Base-by-base conservation (phyloP, 2,797 vertebrate species). In the Atherinosoma microstoma region DNA sequence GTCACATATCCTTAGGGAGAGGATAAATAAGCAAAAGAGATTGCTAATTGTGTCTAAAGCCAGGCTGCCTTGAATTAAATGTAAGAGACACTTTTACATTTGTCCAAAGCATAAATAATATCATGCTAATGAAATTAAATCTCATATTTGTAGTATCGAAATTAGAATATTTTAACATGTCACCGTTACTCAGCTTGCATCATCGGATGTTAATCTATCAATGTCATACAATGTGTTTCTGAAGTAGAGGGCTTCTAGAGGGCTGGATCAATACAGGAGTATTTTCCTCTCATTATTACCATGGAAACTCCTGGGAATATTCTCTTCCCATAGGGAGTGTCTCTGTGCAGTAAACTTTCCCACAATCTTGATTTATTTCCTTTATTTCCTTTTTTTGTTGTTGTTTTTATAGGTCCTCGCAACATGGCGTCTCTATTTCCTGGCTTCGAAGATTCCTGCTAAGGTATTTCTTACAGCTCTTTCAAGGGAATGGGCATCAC, bases 371-470 rank as follows among this genome's bases (percentile, higher is more conserved):
- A 75, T 64, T 77, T 67, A 61, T 85, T 62, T 57, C 35, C 18
- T 64, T 77, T 67, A 61, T 85, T 62, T 57, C 35, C 18, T 47
- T 12, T 70, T 24, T 30, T 6, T 27, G 63, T 64, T 71, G 45
- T 47, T 47, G 18, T 47, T 47, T 68, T 71, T 63, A 42, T 51
- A 96, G 96, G 96, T 95, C 65, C 92, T 96, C 73, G 94, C 95
- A 67, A 94, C 95, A 76, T 96, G 95, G 95, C 93, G 95, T 36
- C 92, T 96, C 53, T 95, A 96, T 88, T 91, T 96, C 65, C 93
- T 96, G 76, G 90, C 89, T 10, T 86, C 95, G 67, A 96, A 96
- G 91, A 84, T 94, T 76, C 96, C 95, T 0, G 83, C 95, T 58
- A 97, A 93, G 92, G 92, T 93, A 90, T 9, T 18, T 58, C 34